Percentiles rank a stretch among this genome's conserved stretches.
phyloP scores from a whole-genome alignment of 2,888 invertebrate genomes.

The Baronia brevicornis region DNA sequence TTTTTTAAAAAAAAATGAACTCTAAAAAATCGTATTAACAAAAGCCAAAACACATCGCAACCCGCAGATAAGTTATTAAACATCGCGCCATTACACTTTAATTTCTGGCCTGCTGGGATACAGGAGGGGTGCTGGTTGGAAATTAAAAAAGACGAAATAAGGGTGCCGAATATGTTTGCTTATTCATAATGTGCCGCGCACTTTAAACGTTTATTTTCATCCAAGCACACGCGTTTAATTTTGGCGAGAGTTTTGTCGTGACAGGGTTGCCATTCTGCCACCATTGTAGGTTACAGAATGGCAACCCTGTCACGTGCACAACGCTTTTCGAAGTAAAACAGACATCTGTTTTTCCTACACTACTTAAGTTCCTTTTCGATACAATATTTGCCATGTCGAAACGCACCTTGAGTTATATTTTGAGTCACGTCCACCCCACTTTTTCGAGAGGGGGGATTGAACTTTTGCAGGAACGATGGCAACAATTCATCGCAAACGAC shows the following conservation, averaged over 20 bases:
- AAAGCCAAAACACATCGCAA: conserved; percentile 54
- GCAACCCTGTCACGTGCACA: conserved; percentile 13
- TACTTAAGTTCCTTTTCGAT: too few species aligned
- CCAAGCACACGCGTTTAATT: conserved; percentile 34
- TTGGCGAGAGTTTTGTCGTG: conserved; percentile 14
- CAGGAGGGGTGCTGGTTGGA: conserved; percentile 43
- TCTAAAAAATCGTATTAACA: conserved; percentile 67
- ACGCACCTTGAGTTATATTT: too few species aligned
- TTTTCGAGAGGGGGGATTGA: too few species aligned
- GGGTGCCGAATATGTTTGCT: conserved; percentile 50
- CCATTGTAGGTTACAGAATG: conserved; percentile 23
- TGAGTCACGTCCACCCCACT: too few species aligned
- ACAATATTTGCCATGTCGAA: too few species aligned
- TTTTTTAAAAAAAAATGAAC: conserved; percentile 47
- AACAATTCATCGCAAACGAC: too few species aligned
- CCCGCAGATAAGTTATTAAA: conserved; percentile 73
- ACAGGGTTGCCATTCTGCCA: conserved; percentile 31
- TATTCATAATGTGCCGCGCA: conserved; percentile 53
- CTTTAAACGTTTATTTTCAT: conserved; percentile 49
- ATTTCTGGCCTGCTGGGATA: conserved; percentile 66
- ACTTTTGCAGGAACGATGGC: too few species aligned
- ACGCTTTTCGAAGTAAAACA: too few species aligned
- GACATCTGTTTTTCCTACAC: too few species aligned
- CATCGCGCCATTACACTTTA: conserved; percentile 72
- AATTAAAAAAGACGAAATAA: conserved; percentile 53